Base-by-base conservation (phyloP, 2,797 vertebrate species). In the Pitangus sulphuratus region DNA sequence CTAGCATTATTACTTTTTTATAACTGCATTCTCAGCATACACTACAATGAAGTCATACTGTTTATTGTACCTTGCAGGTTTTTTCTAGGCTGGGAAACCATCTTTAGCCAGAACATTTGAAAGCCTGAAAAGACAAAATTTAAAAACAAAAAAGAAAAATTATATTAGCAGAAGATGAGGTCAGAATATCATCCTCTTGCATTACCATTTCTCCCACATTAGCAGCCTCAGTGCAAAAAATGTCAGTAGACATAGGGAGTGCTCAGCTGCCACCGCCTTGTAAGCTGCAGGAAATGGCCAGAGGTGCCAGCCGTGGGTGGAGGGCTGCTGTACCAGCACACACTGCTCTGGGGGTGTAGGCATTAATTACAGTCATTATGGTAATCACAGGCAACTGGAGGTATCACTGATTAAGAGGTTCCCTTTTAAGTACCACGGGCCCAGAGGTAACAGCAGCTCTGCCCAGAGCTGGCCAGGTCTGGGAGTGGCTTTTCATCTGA, bases 181-280 rank as follows among this genome's bases (percentile, higher is more conserved):
- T 45, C 54, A 56, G 47, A 79, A 40, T 51, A 45, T 33, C 3
- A 3, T 56, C 47, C 33, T 64, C 50, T 58, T 65, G 42, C 18
- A 3, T 17, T 65, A 7, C 39, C 31, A 20, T 70, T 64, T 35
- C 57, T 74, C 37, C 48, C 30, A 3, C 48, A 8, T 53, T 28
- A 54, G 40, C 31, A 87, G 31, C 15, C 16, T 66, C 22, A 45
- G 24, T 31, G 58, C 15, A 28, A 44, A 68, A 66, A 45, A 20
- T 9, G 31, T 33, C 1, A 3, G 51, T 10, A 13, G 5, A 28
- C 3, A 12, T 21, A 53, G 47, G 33, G 74, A 88, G 47, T 3
- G 31, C 80, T 65, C 50, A 47, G 80, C 2, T 3, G 45, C 37
- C 0, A 0, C 45, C 2, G 1, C 70, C 53, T 69, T 0, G 0